Evolutionary conservation across 1,140 invertebrate genomes (phyloP).

Genomic region (Drosophila nebulosa): DNA sequence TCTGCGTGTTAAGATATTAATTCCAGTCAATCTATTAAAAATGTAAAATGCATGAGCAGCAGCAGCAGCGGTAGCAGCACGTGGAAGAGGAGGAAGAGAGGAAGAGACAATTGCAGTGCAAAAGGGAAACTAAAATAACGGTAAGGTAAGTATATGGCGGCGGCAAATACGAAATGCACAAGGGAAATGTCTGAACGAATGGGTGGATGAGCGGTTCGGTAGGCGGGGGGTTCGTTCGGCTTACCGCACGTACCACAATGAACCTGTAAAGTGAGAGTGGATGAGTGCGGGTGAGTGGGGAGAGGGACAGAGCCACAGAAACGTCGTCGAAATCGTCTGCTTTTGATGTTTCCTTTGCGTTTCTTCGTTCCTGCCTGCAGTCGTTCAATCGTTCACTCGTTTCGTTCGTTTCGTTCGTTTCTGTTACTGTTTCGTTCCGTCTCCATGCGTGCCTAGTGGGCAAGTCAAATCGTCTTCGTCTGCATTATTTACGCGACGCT

Average conservation of each 20-base stretch:
- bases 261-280: background rate
- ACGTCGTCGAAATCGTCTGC: constrained; percentile 25
- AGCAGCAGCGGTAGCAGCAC: background rate
- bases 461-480: constrained; percentile 45
- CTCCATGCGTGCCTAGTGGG: constrained; percentile 43
- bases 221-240: constrained; percentile 40
- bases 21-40: constrained; percentile 77
- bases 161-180: constrained; percentile 39
- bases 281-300: background rate
- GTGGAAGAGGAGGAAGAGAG: too few species aligned
- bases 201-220: background rate
- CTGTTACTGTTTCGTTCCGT: constrained; percentile 4
- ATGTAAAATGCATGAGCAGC: constrained; percentile 76
- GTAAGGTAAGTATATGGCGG: constrained; percentile 11
- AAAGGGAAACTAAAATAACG: constrained; percentile 23
- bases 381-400: background rate
- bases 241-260: constrained; percentile 52
- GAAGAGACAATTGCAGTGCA: constrained; percentile 59
- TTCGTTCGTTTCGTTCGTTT: background rate
- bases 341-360: constrained; percentile 33
- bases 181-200: constrained; percentile 54
- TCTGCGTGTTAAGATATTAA: constrained; percentile 62
- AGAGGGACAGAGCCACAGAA: background rate
- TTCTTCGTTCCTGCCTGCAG: background rate
- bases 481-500: constrained; percentile 77